Conservation (phyloP, 35 echinoderm and acorn worm genomes). For the Lytechinus pictus region DNA sequence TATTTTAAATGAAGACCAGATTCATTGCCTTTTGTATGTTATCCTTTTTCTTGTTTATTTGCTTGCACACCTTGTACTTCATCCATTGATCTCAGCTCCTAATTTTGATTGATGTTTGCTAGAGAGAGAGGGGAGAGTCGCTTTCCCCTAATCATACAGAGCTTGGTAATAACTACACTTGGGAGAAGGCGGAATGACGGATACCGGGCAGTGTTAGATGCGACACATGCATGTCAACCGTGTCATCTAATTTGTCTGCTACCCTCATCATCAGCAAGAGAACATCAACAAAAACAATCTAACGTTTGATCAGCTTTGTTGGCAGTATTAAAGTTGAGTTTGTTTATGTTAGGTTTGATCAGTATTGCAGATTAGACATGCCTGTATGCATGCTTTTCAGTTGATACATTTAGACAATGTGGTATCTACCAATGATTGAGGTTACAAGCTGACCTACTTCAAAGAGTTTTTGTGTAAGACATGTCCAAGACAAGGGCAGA, state of each 20-base stretch:
- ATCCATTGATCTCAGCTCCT: not conserved
- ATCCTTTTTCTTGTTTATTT: no score
- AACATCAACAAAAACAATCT: not conserved
- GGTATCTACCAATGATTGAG: not conserved
- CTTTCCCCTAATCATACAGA: not conserved
- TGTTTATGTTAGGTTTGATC: not conserved
- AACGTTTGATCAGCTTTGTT: not conserved
- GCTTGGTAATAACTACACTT: not conserved
- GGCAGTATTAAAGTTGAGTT: not conserved
- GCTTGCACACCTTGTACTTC: not conserved
- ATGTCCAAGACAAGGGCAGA: not conserved
- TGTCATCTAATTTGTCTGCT: conserved; percentile 45
- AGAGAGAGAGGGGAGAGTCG: not conserved
- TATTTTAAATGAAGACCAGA: no score
- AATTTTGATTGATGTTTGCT: conserved; percentile 5
- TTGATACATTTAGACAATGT: not conserved
- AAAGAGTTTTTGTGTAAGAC: not conserved
- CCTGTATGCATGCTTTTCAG: not conserved
- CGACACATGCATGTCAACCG: conserved; percentile 27
- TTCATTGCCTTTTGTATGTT: no score
- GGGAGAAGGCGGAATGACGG: not conserved
- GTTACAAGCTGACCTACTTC: not conserved
- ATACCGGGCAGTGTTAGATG: not conserved
- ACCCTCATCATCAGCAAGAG: not conserved
- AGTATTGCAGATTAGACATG: not conserved